Conservation (phyloP, 2,888 invertebrate genomes). For the Metopia argyrocephala region DNA sequence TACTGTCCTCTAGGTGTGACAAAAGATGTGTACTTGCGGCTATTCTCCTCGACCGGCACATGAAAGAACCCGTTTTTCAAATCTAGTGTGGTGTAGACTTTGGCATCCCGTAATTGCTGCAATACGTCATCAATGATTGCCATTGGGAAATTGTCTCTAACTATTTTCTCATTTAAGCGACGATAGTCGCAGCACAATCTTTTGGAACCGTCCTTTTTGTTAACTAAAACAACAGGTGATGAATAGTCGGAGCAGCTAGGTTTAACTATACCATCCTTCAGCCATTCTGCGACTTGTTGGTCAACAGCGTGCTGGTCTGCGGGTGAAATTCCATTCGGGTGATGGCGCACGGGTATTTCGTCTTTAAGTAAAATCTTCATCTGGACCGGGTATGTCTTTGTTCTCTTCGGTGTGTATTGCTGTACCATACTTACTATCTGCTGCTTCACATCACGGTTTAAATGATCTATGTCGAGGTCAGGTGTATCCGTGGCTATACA, state of each 20-base stretch:
- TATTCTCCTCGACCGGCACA: too few species aligned
- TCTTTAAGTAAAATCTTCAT: slow-evolving; percentile 70
- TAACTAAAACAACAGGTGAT: slow-evolving; percentile 23
- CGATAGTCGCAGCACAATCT: background rate
- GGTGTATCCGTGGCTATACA: background rate
- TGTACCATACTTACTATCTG: background rate
- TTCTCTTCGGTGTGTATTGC: slow-evolving; percentile 69
- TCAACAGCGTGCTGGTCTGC: slow-evolving; percentile 58
- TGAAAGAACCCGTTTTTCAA: too few species aligned
- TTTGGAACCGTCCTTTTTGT: slow-evolving; percentile 11
- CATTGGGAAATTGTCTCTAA: background rate
- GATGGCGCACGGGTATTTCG: slow-evolving; percentile 68
- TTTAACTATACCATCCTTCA: slow-evolving; percentile 9
- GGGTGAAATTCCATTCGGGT: slow-evolving; percentile 66
- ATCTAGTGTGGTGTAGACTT: too few species aligned
- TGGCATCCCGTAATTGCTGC: too few species aligned
- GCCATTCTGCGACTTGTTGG: slow-evolving; percentile 24
- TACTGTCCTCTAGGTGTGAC: background rate
- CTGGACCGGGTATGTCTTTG: background rate
- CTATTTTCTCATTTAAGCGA: background rate
- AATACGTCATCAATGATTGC: background rate
- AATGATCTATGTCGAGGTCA: background rate
- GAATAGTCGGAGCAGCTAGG: slow-evolving; percentile 8
- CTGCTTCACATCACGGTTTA: background rate
- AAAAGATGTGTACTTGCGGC: too few species aligned